Evolutionary conservation across 64 coral and sea anemone species (phyloP), one percentile per base, ranked within the genome.

Genomic region (Dendrophyllia cribrosa): DNA sequence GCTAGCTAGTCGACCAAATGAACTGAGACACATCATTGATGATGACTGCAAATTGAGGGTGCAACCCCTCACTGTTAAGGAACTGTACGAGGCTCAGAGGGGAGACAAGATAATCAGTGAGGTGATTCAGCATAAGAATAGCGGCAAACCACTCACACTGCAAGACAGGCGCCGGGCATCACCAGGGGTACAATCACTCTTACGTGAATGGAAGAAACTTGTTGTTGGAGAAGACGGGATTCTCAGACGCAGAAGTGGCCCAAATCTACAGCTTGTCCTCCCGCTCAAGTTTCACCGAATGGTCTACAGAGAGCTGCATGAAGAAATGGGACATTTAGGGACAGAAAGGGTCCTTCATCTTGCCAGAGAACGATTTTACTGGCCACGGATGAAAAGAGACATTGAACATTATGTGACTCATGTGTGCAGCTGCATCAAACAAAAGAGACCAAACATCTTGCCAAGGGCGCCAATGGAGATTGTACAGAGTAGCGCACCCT

Each of bases 21-120:
- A 48, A 53, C 19, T 21, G 14, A 8, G 46, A 4, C 74, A 48
- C 74, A 77, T 77, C 13, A 77, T 77, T 47, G 20, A 77, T n/a
- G 15, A 7, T 3, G 46, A 52, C 10, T 14, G 13, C 19, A n/a
- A 46, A 51, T 14, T n/a, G 49, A 46, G 9, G 46, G 74, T 77
- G 48, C 74, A 77, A 77, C 74, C 74, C 53, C 44, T 77, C 15
- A 77, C 48, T 49, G 13, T 17, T 50, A 75, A 70, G 22, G 66
- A 70, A 70, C 66, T 70, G 66, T 70, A 26, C 24, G n/a, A 70
- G 66, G 66, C 66, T 70, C 66, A 70, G 22, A 70, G 66, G 66
- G 22, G 23, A 70, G 4, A 70, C 66, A 70, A 70, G 66, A 20
- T 26, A 23, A 70, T 70, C 7, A 70, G 66, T 34, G 66, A 63